A percentile compares a stretch with the other conserved stretches of the same genome.
These are phyloP conservation scores for Paracanthobrama guichenoti DNA, from an alignment of 2,113 vertebrate species.

Conservation along the genomic window DNA sequence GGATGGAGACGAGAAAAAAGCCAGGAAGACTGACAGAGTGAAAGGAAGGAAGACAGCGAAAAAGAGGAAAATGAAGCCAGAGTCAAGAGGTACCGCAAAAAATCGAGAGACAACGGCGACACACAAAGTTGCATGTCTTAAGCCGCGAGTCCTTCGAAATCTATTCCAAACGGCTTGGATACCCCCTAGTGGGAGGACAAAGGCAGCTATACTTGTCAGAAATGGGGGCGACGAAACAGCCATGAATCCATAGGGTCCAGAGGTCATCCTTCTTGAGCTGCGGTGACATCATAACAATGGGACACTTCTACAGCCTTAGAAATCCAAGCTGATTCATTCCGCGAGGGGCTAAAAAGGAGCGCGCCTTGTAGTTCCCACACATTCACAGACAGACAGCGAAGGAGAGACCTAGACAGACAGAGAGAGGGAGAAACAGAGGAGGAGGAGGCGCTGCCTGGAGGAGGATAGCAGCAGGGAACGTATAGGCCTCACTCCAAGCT, in stretches of 20 bases:
- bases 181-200: constrained; percentile 92
- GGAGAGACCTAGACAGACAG: constrained; percentile 36
- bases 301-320: constrained; percentile 89
- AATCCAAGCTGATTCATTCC: constrained; percentile 90
- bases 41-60: constrained; percentile 34
- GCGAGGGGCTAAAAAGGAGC: constrained; percentile 84
- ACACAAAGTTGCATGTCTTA: constrained; percentile 69
- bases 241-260: constrained; percentile 92
- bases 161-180: constrained; percentile 90
- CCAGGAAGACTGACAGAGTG: constrained; percentile 20
- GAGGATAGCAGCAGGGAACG: constrained; percentile 66
- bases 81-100: constrained; percentile 16
- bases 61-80: constrained; percentile 7
- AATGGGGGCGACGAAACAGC: constrained; percentile 73
- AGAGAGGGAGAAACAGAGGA: constrained; percentile 57
- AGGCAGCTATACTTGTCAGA: constrained; percentile 80
- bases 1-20: constrained; percentile 53
- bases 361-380: constrained; percentile 91
- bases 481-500: constrained; percentile 69
- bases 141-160: constrained; percentile 77
- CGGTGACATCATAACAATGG: constrained; percentile 98
- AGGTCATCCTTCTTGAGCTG: constrained; percentile 97
- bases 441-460: constrained; percentile 50
- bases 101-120: constrained; percentile 22
- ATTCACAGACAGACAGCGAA: constrained; percentile 72